Percentiles rank a stretch among this genome's conserved stretches.
Evolutionary conservation across 2,113 vertebrate genomes (phyloP).

Genomic region (Oxyura jamaicensis): DNA sequence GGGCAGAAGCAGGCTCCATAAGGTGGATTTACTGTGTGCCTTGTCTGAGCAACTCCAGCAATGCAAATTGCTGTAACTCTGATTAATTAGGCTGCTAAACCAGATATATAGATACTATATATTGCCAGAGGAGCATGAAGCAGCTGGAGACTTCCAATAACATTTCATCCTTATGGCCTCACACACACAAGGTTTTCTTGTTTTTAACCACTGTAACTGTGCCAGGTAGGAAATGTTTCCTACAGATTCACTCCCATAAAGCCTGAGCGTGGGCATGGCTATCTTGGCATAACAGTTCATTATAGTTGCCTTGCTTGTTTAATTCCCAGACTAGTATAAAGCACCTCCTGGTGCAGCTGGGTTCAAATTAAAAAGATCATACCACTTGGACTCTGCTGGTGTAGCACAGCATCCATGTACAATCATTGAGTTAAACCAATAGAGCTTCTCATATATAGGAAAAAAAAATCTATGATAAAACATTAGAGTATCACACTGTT

Average conservation of each 20-base stretch:
- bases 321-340: neutral
- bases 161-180: slow-evolving; percentile 34
- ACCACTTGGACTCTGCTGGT: neutral
- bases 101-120: slow-evolving; percentile 3
- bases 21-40: neutral
- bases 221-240: slow-evolving; percentile 9
- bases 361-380: neutral
- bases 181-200: slow-evolving; percentile 17
- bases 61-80: slow-evolving; percentile 34
- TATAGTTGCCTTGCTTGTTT: neutral
- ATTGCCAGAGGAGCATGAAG: neutral
- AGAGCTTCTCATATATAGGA: neutral
- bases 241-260: slow-evolving; percentile 2
- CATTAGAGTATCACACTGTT: neutral
- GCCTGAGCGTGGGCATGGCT: neutral
- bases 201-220: neutral
- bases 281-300: neutral
- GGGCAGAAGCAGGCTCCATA: neutral
- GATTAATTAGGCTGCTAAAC: slow-evolving; percentile 38
- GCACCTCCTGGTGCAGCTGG: neutral
- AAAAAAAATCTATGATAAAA: neutral
- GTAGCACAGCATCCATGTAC: neutral
- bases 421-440: neutral
- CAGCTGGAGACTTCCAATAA: neutral
- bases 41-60: neutral